Evolutionary conservation across 2,888 invertebrate species (phyloP).

Genomic region (Heliconius ethilla): DNA sequence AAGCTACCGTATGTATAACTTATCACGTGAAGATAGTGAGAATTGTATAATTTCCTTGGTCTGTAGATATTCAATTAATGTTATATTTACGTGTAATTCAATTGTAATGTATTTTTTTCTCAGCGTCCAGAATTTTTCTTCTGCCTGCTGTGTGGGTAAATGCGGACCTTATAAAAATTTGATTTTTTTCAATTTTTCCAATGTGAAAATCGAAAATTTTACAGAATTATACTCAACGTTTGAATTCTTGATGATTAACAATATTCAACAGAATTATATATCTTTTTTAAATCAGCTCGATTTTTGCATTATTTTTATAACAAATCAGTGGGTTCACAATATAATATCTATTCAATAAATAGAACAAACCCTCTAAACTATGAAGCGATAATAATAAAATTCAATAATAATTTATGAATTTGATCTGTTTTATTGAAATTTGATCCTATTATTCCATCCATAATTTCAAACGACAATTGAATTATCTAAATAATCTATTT

Average conservation of each 20-base stretch:
- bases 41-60: background rate
- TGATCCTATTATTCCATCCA: background rate
- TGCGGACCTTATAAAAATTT: too few species aligned
- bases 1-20: slow-evolving; percentile 29
- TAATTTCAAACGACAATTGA: slow-evolving; percentile 12
- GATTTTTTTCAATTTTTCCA: too few species aligned
- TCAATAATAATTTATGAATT: slow-evolving; percentile 5
- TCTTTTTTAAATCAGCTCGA: too few species aligned
- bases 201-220: too few species aligned
- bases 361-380: background rate
- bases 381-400: background rate
- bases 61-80: background rate
- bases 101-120: background rate
- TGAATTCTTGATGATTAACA: too few species aligned
- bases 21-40: slow-evolving; percentile 22
- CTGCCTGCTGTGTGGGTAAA: too few species aligned
- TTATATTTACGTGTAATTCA: background rate
- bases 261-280: too few species aligned
- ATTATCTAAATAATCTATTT: slow-evolving; percentile 17
- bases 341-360: background rate
- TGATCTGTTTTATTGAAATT: slow-evolving; percentile 16
- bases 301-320: too few species aligned
- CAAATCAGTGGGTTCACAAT: too few species aligned
- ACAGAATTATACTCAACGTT: too few species aligned
- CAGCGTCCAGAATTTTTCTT: too few species aligned